Evolutionary conservation across 2,113 vertebrate species (phyloP).

Genomic region (Psammodynastes pulverulentus): DNA sequence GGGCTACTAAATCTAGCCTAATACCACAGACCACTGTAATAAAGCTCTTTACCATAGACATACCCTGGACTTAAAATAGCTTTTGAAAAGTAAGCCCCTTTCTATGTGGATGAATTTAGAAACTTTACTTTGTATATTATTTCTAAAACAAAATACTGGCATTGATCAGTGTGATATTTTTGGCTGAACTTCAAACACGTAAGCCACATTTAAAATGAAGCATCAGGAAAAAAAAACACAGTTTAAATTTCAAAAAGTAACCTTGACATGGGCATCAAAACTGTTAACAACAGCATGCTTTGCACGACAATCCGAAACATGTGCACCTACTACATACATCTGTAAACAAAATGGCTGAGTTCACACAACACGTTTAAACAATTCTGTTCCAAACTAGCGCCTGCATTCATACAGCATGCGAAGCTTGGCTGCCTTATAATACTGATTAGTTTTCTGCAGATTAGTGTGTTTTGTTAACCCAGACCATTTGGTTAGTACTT

Average conservation of each 20-base stretch:
- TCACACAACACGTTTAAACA: background rate
- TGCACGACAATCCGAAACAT: background rate
- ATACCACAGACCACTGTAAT: background rate
- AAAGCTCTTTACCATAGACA: background rate
- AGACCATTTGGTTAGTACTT: background rate
- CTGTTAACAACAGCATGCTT: background rate
- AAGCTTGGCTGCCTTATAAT: background rate
- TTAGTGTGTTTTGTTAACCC: background rate
- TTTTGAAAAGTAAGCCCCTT: background rate
- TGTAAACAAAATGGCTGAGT: background rate
- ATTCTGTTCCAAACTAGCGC: background rate
- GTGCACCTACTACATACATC: background rate
- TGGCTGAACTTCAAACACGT: background rate
- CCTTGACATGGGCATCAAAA: background rate
- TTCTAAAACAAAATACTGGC: background rate
- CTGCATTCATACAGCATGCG: background rate
- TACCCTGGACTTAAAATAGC: background rate
- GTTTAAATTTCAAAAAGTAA: background rate
- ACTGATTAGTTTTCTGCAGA: background rate
- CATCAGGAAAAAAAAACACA: background rate
- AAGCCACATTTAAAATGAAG: background rate
- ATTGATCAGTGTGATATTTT: background rate
- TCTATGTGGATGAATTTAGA: background rate
- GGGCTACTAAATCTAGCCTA: background rate
- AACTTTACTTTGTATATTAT: background rate